Percentiles rank a stretch among this genome's conserved stretches.
These are phyloP conservation scores for Scaptomyza tumidula DNA, from an alignment of 2,888 invertebrate genomes.

Conservation along the genomic window DNA sequence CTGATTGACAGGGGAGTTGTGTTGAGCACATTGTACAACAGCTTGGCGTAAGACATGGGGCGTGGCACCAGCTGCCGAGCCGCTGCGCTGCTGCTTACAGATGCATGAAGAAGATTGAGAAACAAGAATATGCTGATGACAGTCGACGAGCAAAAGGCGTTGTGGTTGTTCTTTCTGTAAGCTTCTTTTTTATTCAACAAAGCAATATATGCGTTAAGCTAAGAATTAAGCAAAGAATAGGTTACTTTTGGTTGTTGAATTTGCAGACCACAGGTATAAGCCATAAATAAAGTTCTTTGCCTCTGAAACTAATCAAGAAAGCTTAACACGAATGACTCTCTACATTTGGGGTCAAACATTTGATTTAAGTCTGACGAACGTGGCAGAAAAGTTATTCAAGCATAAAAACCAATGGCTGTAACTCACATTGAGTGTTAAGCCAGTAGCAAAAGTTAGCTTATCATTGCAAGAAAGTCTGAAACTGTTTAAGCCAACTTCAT, in stretches of 20 bases:
- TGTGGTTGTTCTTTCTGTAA: no score
- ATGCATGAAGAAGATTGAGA: slow-evolving; percentile 29
- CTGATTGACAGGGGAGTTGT: slow-evolving; percentile 65
- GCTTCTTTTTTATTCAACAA: no score
- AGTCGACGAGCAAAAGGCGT: slow-evolving; percentile 25
- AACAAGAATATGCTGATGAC: slow-evolving; percentile 33
- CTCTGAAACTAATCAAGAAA: slow-evolving; percentile 10
- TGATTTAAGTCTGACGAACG: background rate
- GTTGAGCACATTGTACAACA: slow-evolving; percentile 17
- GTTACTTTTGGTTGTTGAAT: no score
- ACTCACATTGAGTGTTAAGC: slow-evolving; percentile 20
- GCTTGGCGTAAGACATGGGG: slow-evolving; percentile 19
- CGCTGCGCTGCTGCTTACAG: slow-evolving; percentile 16
- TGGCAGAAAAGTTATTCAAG: slow-evolving; percentile 11
- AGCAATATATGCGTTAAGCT: no score
- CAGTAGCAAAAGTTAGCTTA: slow-evolving; percentile 19
- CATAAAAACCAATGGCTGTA: slow-evolving; percentile 1
- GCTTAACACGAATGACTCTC: slow-evolving; percentile 12
- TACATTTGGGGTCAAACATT: background rate
- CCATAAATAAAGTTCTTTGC: background rate
- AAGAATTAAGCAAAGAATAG: no score
- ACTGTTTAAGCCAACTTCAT: slow-evolving; percentile 10
- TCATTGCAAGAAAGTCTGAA: slow-evolving; percentile 4
- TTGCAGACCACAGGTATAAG: background rate
- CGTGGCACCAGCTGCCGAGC: slow-evolving; percentile 19